These are phyloP conservation scores for Trichogramma evanescens DNA, from an alignment of 2,888 invertebrate genomes.

Conservation along the genomic window DNA sequence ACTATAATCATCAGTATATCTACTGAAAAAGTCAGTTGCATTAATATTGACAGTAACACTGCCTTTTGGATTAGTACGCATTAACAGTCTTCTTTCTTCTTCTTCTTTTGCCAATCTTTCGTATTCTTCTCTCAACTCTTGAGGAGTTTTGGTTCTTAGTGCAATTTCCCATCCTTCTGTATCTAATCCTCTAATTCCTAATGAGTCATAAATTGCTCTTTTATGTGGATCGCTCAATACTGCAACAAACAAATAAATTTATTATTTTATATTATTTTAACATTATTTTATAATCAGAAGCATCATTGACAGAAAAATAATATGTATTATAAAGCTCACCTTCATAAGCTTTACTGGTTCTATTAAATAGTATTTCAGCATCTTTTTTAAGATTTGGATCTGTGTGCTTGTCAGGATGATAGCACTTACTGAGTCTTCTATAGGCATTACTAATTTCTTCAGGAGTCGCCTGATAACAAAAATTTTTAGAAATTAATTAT, in stretches of 20 bases:
- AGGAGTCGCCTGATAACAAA: slow-evolving; percentile 64
- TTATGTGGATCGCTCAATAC: slow-evolving; percentile 89
- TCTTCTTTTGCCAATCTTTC: slow-evolving; percentile 78
- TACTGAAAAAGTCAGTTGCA: slow-evolving; percentile 86
- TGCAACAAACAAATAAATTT: slow-evolving; percentile 32
- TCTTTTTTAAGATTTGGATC: slow-evolving; percentile 76
- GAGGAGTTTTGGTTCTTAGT: slow-evolving; percentile 82
- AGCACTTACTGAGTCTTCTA: slow-evolving; percentile 81
- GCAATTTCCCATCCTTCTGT: slow-evolving; percentile 95
- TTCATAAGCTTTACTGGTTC: slow-evolving; percentile 90
- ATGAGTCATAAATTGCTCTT: slow-evolving; percentile 87
- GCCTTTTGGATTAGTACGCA: slow-evolving; percentile 87
- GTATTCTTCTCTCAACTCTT: slow-evolving; percentile 95
- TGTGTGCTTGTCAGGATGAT: slow-evolving; percentile 94
- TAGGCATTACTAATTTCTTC: slow-evolving; percentile 94
- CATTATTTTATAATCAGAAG: not conserved
- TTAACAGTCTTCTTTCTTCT: slow-evolving; percentile 80
- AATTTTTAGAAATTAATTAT: not conserved
- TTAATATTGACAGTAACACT: slow-evolving; percentile 81
- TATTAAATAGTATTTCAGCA: slow-evolving; percentile 88
- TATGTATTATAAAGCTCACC: slow-evolving; percentile 47
- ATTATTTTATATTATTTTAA: too few species aligned
- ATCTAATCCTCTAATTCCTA: slow-evolving; percentile 74
- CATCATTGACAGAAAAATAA: not conserved
- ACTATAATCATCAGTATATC: slow-evolving; percentile 68